Evolutionary conservation across 1,140 invertebrate species (phyloP).

Genomic region (Drosophila trapezifrons): DNA sequence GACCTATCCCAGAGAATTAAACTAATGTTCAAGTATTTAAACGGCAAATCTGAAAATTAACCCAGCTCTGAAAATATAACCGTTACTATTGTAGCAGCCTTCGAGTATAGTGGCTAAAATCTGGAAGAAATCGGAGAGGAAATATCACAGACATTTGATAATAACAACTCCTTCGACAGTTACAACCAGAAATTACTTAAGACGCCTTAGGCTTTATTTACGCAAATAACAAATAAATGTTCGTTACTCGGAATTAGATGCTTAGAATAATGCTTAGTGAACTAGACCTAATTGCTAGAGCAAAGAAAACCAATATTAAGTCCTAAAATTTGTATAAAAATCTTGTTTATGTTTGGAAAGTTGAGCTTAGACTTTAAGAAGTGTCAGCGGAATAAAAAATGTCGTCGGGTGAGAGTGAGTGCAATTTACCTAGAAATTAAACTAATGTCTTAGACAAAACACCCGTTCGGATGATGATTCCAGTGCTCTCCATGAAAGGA

Average conservation of each 20-base stretch:
- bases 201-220: constrained; percentile 75
- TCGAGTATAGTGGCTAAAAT: too few species aligned
- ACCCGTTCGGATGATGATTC: constrained; percentile 13
- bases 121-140: too few species aligned
- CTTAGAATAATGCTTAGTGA: constrained; percentile 63
- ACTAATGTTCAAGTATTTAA: too few species aligned
- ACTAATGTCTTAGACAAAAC: constrained; percentile 57
- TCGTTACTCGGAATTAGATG: constrained; percentile 51
- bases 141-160: background rate
- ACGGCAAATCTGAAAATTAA: too few species aligned
- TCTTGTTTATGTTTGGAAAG: constrained; percentile 15
- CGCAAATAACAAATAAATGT: constrained; percentile 48
- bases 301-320: constrained; percentile 34
- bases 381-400: constrained; percentile 38
- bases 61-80: too few species aligned
- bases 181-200: constrained; percentile 40
- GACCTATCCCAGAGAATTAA: background rate
- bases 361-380: constrained; percentile 38
- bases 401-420: constrained; percentile 24
- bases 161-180: background rate
- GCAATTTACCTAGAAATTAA: constrained; percentile 59
- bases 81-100: too few species aligned
- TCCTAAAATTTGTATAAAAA: constrained; percentile 61
- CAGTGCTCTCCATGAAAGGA: constrained; percentile 9
- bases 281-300: constrained; percentile 37